Base-by-base conservation (phyloP, 2,797 vertebrate species). In the Periophthalmus magnuspinnatus region DNA sequence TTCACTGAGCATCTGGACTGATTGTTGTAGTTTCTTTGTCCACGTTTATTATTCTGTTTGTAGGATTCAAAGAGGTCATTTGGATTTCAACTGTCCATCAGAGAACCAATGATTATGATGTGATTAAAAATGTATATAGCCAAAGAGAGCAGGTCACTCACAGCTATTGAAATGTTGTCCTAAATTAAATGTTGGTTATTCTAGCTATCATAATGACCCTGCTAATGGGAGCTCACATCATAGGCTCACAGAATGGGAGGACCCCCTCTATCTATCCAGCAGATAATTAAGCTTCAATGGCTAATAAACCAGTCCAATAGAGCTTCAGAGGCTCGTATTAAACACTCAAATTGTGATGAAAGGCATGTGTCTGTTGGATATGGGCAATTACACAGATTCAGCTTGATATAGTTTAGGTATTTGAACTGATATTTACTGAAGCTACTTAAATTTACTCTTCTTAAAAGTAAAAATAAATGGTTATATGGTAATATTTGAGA, bases 71-170 rank as follows among this genome's bases (percentile, higher is more conserved):
- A 59, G 33, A 63, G 22, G 34, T 65, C 78, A 71, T 62, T 55
- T 78, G 73, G 75, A 76, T 84, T 4, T 80, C 70, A 80, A 91
- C 91, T 93, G 90, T 92, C 94, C 91, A 95, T 95, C 94, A 95
- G 95, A 93, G 84, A 93, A 92, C 91, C 90, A 93, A 95, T 95
- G 94, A 95, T 93, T 92, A 94, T 91, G 82, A 92, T 89, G 80
- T 72, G 81, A 94, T 86, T 83, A 84, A 94, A 56, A 93, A 95
- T 93, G 71, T 69, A 78, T 52, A 66, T 52, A 50, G 47, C 54
- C 65, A 81, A 73, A 75, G 68, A 73, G 57, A 83, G 16, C 28
- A 67, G 52, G 52, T 55, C 90, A 84, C 89, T 90, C 84, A 90
- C 41, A 89, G 73, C 83, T 81, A 65, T 89, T 93, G 95, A 94